Base-by-base conservation (phyloP, 2,797 vertebrate species). In the Gymnoscopelus braueri region DNA sequence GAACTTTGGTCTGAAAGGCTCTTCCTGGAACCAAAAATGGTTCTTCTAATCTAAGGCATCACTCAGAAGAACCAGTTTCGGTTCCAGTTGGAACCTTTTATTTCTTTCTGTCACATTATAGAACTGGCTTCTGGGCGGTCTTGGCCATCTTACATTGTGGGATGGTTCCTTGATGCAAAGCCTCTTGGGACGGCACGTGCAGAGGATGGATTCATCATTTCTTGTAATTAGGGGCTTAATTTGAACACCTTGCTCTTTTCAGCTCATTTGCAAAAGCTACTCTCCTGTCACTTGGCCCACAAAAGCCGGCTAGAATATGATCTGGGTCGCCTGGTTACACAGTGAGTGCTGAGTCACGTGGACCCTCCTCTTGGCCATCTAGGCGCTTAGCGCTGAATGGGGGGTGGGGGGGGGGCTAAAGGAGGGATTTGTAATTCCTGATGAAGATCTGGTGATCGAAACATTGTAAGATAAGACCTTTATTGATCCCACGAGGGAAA, bases 201-300 rank as follows among this genome's bases (percentile, higher is more conserved):
- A 29, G 53, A 83, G 79, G 82, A 87, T 70, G 73, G 77, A 81
- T 75, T 82, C 80, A 62, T 84, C 74, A 82, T 84, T 85, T 62
- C 79, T 87, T 84, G 65, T 90, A 90, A 91, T 90, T 89, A 88
- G 84, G 65, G 67, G 74, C 81, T 81, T 89, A 89, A 89, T 88
- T 89, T 87, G 78, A 89, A 82, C 82, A 90, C 83, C 84, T 88
- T 86, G 81, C 82, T 88, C 85, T 72, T 87, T 73, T 63, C 69
- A 77, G 79, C 86, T 85, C 82, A 90, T 88, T 87, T 83, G 52
- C 69, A 81, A 67, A 44, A 80, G 65, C 74, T 86, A 72, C 81
- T 92, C 90, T 92, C 92, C 74, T 89, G 89, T 87, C 48, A 72
- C 85, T 80, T 87, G 92, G 77, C 90, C 90, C 88, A 92, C 55